Evolutionary conservation across 1,140 invertebrate genomes (phyloP).

Genomic region (Nylanderia fulva): DNA sequence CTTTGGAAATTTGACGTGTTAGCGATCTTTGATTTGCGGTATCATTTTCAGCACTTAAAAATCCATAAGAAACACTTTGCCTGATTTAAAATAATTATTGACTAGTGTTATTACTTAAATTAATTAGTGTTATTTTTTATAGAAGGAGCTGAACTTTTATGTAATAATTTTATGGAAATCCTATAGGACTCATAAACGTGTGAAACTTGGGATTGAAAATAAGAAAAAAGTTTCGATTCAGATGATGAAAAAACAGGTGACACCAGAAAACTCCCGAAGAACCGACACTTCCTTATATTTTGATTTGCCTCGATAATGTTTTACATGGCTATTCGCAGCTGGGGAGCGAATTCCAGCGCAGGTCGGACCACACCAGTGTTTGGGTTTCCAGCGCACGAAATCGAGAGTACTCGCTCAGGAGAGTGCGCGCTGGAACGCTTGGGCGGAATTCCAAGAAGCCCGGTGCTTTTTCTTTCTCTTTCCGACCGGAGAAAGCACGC

Average conservation of each 20-base stretch:
- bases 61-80: too few species aligned
- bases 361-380: conserved; percentile 62
- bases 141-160: too few species aligned
- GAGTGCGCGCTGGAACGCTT: conserved; percentile 70
- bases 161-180: too few species aligned
- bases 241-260: not conserved
- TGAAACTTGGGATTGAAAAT: too few species aligned
- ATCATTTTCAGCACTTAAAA: too few species aligned
- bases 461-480: conserved; percentile 25
- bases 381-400: conserved; percentile 73
- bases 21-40: too few species aligned
- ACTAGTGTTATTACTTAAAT: too few species aligned
- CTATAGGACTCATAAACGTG: too few species aligned
- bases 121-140: too few species aligned
- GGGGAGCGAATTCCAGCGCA: conserved; percentile 55
- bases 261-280: not conserved
- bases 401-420: conserved; percentile 70
- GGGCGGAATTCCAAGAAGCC: conserved; percentile 73
- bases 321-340: conserved; percentile 67
- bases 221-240: not conserved
- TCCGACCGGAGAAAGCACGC: not conserved
- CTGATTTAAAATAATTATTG: too few species aligned
- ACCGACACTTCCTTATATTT: not conserved
- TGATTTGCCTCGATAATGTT: conserved; percentile 47
- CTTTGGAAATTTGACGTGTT: too few species aligned